These are phyloP conservation scores for Eupithecia dodoneata DNA, from an alignment of 2,888 invertebrate species.

Conservation along the genomic window DNA sequence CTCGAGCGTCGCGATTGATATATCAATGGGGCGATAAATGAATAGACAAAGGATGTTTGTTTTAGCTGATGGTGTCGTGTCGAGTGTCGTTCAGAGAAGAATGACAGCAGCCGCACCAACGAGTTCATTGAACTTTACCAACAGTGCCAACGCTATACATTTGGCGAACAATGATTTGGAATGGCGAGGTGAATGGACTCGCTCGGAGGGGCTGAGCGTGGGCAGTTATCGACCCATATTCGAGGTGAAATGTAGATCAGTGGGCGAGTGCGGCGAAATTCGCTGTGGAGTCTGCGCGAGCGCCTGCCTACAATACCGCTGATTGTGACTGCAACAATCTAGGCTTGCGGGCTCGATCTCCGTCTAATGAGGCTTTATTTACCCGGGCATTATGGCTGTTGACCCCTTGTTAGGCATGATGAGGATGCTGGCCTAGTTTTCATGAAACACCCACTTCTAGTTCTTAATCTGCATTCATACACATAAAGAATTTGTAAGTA, in stretches of 20 bases:
- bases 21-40: constrained; percentile 42
- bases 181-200: constrained; percentile 83
- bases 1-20: constrained; percentile 34
- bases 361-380: constrained; percentile 28
- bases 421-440: constrained; percentile 3
- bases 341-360: constrained; percentile 15
- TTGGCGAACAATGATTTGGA: constrained; percentile 84
- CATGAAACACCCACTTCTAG: neutral
- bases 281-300: constrained; percentile 67
- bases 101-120: constrained; percentile 71
- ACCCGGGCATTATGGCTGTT: constrained; percentile 8
- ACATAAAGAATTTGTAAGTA: neutral
- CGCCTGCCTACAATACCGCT: constrained; percentile 44
- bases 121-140: constrained; percentile 73
- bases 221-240: constrained; percentile 85
- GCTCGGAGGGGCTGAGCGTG: constrained; percentile 81
- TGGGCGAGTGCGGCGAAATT: constrained; percentile 84
- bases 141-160: constrained; percentile 78
- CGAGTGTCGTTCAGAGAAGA: constrained; percentile 80
- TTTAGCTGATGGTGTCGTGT: constrained; percentile 67
- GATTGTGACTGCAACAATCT: constrained; percentile 32
- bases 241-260: constrained; percentile 84
- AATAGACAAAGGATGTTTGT: constrained; percentile 71
- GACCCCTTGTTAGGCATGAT: constrained; percentile 1
- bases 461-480: neutral